Percentiles rank a stretch among this genome's conserved stretches.
Conservation (phyloP, 2,797 vertebrate genomes). For the Acanthurus tractus region DNA sequence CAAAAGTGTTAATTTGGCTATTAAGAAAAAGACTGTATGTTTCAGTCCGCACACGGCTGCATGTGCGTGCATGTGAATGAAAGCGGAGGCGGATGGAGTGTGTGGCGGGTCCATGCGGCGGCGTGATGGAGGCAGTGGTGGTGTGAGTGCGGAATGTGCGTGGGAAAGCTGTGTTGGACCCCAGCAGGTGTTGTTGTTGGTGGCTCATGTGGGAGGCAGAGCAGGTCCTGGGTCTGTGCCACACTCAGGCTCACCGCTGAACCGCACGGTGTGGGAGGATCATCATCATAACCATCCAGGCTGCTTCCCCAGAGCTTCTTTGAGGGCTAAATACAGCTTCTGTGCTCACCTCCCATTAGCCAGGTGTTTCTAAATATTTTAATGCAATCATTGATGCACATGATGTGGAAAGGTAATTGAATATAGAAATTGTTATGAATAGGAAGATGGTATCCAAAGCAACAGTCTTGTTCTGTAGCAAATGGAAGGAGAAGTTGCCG, state of each 20-base stretch:
- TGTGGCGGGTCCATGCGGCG: slow-evolving; percentile 20
- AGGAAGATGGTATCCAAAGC: not conserved
- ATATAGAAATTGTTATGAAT: not conserved
- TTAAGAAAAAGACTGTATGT: slow-evolving; percentile 27
- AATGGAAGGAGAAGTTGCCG: not conserved
- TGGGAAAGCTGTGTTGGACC: slow-evolving; percentile 41
- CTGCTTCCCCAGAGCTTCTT: slow-evolving; percentile 7
- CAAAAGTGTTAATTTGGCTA: slow-evolving; percentile 58
- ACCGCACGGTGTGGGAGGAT: slow-evolving; percentile 36
- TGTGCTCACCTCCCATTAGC: slow-evolving; percentile 23
- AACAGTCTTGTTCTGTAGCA: not conserved
- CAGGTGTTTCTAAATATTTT: slow-evolving; percentile 24
- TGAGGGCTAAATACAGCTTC: not conserved
- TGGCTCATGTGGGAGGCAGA: slow-evolving; percentile 53
- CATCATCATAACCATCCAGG: slow-evolving; percentile 35
- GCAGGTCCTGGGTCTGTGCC: slow-evolving; percentile 48
- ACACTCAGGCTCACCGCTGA: slow-evolving; percentile 20
- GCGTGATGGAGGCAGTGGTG: slow-evolving; percentile 50
- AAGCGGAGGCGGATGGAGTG: slow-evolving; percentile 31
- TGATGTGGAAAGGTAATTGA: slow-evolving; percentile 1
- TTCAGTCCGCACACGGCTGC: slow-evolving; percentile 9
- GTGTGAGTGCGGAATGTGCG: slow-evolving; percentile 42
- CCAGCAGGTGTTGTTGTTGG: slow-evolving; percentile 57
- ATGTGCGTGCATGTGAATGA: slow-evolving; percentile 6
- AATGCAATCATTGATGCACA: slow-evolving; percentile 19